A percentile compares a stretch with the other conserved stretches of the same genome.
Conservation (phyloP, 1,140 invertebrate species). For the Gonioctena quinquepunctata region DNA sequence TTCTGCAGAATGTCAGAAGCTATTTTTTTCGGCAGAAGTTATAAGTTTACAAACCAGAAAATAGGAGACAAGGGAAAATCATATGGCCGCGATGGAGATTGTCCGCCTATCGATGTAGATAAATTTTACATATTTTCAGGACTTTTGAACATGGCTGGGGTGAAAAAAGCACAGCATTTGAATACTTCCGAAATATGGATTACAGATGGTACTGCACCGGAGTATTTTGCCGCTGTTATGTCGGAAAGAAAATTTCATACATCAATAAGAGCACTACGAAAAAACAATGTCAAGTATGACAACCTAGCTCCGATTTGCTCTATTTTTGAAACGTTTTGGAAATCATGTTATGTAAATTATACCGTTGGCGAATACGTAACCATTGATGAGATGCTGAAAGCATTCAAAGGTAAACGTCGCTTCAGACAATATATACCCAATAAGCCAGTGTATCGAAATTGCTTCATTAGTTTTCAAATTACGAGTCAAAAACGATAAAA, state of each 20-base stretch:
- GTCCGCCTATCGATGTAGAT: background rate
- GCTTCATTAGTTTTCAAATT: too few relatives aligned
- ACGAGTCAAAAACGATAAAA: background rate
- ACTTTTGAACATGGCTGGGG: slow-evolving; percentile 58
- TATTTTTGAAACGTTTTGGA: background rate
- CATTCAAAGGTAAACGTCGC: slow-evolving; percentile 50
- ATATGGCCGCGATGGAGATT: background rate
- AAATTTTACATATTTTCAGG: slow-evolving; percentile 45
- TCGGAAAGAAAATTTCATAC: slow-evolving; percentile 8
- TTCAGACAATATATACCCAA: slow-evolving; percentile 48
- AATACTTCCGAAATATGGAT: slow-evolving; percentile 54
- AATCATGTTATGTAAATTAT: background rate
- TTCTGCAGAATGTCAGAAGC: background rate
- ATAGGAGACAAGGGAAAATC: background rate
- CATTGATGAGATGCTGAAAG: slow-evolving; percentile 52
- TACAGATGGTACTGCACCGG: slow-evolving; percentile 54
- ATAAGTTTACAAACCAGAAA: background rate
- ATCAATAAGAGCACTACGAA: slow-evolving; percentile 22
- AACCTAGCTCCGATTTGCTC: background rate
- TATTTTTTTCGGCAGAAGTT: background rate
- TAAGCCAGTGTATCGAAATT: too few relatives aligned
- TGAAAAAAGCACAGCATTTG: slow-evolving; percentile 52
- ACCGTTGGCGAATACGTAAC: background rate
- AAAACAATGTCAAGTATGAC: slow-evolving; percentile 51
- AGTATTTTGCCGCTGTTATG: slow-evolving; percentile 34